Percentiles rank a stretch among this genome's conserved stretches.
Conservation (phyloP, 2,888 invertebrate genomes). For the Orthosia incerta region DNA sequence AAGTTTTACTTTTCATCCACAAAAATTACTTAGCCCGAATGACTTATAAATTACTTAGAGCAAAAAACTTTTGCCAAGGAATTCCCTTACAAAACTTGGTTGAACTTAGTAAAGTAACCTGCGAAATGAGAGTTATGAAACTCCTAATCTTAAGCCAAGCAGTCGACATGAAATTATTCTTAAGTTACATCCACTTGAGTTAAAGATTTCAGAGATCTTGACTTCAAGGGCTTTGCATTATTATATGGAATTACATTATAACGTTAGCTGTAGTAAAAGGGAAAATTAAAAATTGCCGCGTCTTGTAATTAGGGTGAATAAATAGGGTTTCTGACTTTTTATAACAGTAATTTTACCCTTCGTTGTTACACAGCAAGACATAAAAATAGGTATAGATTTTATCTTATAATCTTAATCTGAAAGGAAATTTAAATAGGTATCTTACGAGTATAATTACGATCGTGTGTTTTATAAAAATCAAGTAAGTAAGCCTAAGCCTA, state of each 20-base stretch:
- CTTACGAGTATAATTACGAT: too few species aligned
- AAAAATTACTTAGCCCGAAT: conserved; percentile 30
- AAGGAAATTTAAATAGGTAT: too few species aligned
- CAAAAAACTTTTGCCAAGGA: conserved; percentile 33
- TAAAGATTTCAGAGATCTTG: conserved; percentile 22
- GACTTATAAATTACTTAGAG: conserved; percentile 51
- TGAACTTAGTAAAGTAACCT: conserved; percentile 57
- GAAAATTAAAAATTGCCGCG: not conserved
- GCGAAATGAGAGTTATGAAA: conserved; percentile 56
- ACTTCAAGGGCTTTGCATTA: conserved; percentile 19
- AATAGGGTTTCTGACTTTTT: too few species aligned
- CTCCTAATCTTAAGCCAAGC: conserved; percentile 50
- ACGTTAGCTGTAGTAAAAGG: not conserved
- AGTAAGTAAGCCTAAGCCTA: too few species aligned
- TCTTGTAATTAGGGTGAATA: not conserved
- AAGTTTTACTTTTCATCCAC: conserved; percentile 10
- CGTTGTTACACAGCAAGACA: not conserved
- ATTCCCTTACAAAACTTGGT: conserved; percentile 49
- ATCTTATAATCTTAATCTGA: too few species aligned
- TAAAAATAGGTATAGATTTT: too few species aligned
- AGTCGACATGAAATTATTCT: conserved; percentile 45
- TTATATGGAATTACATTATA: not conserved
- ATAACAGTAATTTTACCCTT: not conserved
- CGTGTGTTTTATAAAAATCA: too few species aligned
- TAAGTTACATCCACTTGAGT: conserved; percentile 23